Conservation (phyloP, 2,113 vertebrate genomes). For the Austrofundulus limnaeus region DNA sequence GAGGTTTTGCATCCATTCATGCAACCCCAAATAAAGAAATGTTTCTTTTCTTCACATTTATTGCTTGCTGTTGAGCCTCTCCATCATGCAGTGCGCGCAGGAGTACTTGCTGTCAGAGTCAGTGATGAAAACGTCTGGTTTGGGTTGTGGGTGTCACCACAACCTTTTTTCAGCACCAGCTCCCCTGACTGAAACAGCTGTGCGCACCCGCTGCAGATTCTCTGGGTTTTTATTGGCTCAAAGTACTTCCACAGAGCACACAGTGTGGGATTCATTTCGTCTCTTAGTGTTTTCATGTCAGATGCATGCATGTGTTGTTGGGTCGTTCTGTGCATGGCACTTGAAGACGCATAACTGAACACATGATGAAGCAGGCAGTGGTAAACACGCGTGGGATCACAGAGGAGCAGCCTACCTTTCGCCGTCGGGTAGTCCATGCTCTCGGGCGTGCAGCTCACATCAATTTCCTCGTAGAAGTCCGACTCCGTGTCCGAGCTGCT, state of each 20-base stretch:
- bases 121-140: conserved; percentile 29
- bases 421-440: conserved; percentile 90
- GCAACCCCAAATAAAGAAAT: too few species aligned
- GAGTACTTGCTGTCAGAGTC: conserved; percentile 32
- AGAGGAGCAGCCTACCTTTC: conserved; percentile 82
- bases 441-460: conserved; percentile 98
- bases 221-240: conserved; percentile 1
- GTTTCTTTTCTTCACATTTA: neutral
- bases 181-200: conserved; percentile 65
- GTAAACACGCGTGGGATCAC: neutral
- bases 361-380: conserved; percentile 6
- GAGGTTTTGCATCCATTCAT: too few species aligned
- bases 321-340: neutral
- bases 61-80: conserved; percentile 12
- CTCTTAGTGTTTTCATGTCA: neutral
- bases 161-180: conserved; percentile 39
- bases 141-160: conserved; percentile 63
- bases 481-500: conserved; percentile 98
- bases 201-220: conserved; percentile 27
- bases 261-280: neutral
- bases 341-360: neutral
- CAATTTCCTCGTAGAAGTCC: conserved; percentile 99
- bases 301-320: too few species aligned
- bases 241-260: neutral
- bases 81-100: neutral